Percentiles rank a stretch among this genome's conserved stretches.
These are phyloP conservation scores for Fabriciana adippe DNA, from an alignment of 2,888 invertebrate genomes.

Conservation along the genomic window DNA sequence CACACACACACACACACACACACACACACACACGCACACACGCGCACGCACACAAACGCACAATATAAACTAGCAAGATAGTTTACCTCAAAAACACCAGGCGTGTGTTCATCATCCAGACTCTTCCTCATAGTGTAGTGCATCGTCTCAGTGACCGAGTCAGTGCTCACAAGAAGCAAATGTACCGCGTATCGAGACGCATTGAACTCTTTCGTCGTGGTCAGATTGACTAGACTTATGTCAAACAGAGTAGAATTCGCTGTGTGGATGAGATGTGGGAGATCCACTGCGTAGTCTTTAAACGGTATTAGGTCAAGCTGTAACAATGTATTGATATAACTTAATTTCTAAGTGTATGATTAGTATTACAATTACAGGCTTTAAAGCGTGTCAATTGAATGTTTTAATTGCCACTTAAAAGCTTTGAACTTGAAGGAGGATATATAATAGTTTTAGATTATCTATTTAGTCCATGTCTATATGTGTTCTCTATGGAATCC, in stretches of 20 bases:
- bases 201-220: constrained; percentile 69
- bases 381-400: too few relatives aligned
- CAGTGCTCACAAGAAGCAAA: constrained; percentile 77
- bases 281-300: constrained; percentile 71
- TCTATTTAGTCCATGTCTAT: too few relatives aligned
- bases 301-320: constrained; percentile 80
- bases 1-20: background rate
- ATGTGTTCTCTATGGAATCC: too few relatives aligned
- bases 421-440: too few relatives aligned
- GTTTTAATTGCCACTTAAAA: too few relatives aligned
- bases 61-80: too few relatives aligned
- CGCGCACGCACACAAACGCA: too few relatives aligned
- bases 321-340: background rate
- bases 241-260: constrained; percentile 85
- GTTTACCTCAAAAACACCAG: constrained; percentile 86
- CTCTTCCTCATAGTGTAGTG: constrained; percentile 74
- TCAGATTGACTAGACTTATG: constrained; percentile 80
- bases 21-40: background rate
- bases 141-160: constrained; percentile 63
- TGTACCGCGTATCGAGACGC: constrained; percentile 84
- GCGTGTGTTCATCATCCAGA: constrained; percentile 88
- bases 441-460: too few relatives aligned
- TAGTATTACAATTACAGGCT: too few relatives aligned
- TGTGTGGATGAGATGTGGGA: constrained; percentile 85
- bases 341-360: too few relatives aligned